Evolutionary conservation across 1,140 invertebrate genomes (phyloP), one percentile per base, ranked within the genome.

Genomic region (Drosophila chauvacae): DNA sequence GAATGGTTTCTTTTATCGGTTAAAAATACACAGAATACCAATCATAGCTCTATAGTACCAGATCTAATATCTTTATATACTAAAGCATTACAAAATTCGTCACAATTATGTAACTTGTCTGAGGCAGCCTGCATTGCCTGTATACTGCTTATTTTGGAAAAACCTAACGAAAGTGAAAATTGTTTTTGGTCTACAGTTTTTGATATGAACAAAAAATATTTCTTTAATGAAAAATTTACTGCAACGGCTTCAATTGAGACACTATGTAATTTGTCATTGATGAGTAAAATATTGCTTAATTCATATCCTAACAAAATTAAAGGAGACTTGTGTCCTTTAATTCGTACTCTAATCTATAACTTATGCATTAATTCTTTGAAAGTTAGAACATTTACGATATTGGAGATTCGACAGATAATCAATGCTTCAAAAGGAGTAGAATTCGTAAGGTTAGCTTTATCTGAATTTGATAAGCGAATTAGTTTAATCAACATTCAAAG

Each of bases 191-290:
- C 93, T 53, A 93, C 95, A 14, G 93, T 97, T 11, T 84, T 95
- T 26, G 96, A 96, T 91, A 93, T 95, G 73, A 95, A 97, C 23
- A 97, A 97, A 84, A 96, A 96, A 77, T 93, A 96, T 51, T 97
- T 97, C 91, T 94, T 97, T 44, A 95, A 96, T 50, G 97, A 98
- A 74, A 97, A 97, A 79, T 96, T 97, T 91, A 92, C 98, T 33
- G 86, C 94, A 13, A 93, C 95, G 20, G 96, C 95, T 45, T 91
- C 94, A n/a, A 95, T 96, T 76, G 96, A 97, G 93, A 95, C 94
- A 44, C 91, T 95, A 16, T 94, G 94, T 57, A 93, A 95, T 66
- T 92, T 96, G 9, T 94, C 96, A 53, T 91, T 95, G 33, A 92
- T 97, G 16, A 94, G 95, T 73, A 95, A 96, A 82, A 93, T 93